A percentile compares a stretch with the other conserved stretches of the same genome.
Conservation (phyloP, 2,797 vertebrate genomes). For the Alauda arvensis region DNA sequence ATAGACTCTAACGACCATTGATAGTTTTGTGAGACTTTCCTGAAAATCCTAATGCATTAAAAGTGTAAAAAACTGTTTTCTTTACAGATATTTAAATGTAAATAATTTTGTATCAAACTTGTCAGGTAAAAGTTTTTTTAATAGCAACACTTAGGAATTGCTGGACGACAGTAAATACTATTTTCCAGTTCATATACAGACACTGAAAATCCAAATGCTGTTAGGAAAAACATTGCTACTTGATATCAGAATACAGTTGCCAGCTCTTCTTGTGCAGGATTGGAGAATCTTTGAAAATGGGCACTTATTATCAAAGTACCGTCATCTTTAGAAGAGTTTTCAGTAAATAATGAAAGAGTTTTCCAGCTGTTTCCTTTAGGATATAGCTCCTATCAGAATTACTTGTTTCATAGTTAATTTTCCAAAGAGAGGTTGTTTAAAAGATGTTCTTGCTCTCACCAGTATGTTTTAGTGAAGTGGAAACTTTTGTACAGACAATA, state of each 20-base stretch:
- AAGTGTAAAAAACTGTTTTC: neutral
- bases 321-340: conserved; percentile 49
- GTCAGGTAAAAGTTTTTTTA: neutral
- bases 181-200: neutral
- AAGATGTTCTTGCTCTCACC: neutral
- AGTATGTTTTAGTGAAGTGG: neutral
- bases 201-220: neutral
- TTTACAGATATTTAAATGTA: neutral
- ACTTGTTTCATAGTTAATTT: neutral
- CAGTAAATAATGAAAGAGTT: conserved; percentile 63
- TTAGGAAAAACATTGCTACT: conserved; percentile 4
- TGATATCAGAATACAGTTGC: neutral
- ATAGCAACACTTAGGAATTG: neutral
- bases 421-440: neutral
- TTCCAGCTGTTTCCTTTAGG: conserved; percentile 35
- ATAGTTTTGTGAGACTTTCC: neutral
- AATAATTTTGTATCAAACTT: neutral
- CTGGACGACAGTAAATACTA: neutral
- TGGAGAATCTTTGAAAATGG: conserved; percentile 46
- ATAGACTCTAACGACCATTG: neutral
- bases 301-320: conserved; percentile 36
- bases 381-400: neutral
- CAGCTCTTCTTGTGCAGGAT: neutral
- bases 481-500: neutral
- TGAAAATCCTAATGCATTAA: neutral